Base-by-base conservation (phyloP, 1,140 invertebrate species). In the Anthonomus grandis region DNA sequence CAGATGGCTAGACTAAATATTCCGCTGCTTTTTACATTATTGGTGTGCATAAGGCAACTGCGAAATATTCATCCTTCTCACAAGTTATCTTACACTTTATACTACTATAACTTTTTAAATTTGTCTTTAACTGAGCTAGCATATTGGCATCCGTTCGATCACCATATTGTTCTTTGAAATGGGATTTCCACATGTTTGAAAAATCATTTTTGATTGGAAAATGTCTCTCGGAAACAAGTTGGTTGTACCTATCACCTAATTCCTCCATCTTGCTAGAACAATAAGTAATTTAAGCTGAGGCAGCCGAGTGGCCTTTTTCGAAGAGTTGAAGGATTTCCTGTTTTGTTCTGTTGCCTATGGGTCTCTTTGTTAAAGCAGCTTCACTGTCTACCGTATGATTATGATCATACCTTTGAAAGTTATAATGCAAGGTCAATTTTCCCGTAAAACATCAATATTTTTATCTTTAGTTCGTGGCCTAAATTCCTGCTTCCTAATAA, bases 11-110 rank as follows among this genome's bases (percentile, higher is more conserved):
- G n/a, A 31, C n/a, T 8, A 31, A n/a, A 31, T 31, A n/a, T 31
- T 31, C 6, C n/a, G 25, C 25, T 3, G 54, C 45, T 31, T 45
- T 25, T 37, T 56, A 34, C 54, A 47, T 56, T 19, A 47, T 34
- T 2, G 34, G 52, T 19, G 52, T 52, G 37, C 49, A 52, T 52
- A 52, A 39, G 4, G 18, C 17, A n/a, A 52, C 37, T 3, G 27
- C 42, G n/a, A n/a, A n/a, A 23, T 45, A 54, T 3, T 54, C 13
- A 18, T 54, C 41, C 13, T 27, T n/a, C 5, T n/a, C 23, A 8
- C 24, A 4, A 3, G 27, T 17, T 24, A 45, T 45, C 13, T 45
- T 45, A 23, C 9, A 48, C 1, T 10, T 8, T 1, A 21, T 48
- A 3, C 15, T 21, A 2, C 36, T 3, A n/a, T 48, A 1, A 3